Conservation (phyloP, 2,888 invertebrate genomes). For the Prenolepis imparis region DNA sequence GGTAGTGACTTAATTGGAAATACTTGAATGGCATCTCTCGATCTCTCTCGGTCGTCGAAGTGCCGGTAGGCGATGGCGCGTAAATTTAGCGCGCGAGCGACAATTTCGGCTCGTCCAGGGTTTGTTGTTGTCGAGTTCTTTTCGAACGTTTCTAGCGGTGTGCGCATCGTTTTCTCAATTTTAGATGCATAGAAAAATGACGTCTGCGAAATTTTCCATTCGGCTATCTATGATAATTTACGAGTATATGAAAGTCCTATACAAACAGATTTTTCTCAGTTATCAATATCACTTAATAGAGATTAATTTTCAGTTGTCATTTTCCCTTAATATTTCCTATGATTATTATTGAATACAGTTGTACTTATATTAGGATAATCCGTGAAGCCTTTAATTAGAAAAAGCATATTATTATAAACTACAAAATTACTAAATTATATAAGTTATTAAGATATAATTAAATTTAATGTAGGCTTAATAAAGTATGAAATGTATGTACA, state of each 20-base stretch:
- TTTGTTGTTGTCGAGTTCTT: slow-evolving; percentile 37
- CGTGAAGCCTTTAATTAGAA: not conserved
- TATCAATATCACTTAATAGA: not conserved
- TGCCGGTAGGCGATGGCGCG: slow-evolving; percentile 73
- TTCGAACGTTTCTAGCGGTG: slow-evolving; percentile 15
- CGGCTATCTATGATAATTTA: not conserved
- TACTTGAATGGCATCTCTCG: slow-evolving; percentile 79
- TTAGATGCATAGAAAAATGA: not conserved
- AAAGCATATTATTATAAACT: not conserved
- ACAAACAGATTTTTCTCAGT: not conserved
- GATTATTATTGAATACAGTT: not conserved
- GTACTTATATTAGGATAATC: not conserved
- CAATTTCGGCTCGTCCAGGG: slow-evolving; percentile 58
- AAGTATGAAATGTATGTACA: not conserved
- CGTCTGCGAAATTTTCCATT: not conserved
- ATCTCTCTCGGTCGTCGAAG: slow-evolving; percentile 70
- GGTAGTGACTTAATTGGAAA: slow-evolving; percentile 76
- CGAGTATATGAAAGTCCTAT: not conserved
- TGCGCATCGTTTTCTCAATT: slow-evolving; percentile 1
- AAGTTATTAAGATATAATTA: not conserved
- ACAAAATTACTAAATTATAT: not conserved
- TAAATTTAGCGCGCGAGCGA: slow-evolving; percentile 75
- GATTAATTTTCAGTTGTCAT: not conserved
- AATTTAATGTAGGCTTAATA: not conserved
- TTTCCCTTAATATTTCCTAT: not conserved